A percentile compares a stretch with the other conserved stretches of the same genome.
Conservation (phyloP, 2,113 vertebrate species). For the Pituophis catenifer region DNA sequence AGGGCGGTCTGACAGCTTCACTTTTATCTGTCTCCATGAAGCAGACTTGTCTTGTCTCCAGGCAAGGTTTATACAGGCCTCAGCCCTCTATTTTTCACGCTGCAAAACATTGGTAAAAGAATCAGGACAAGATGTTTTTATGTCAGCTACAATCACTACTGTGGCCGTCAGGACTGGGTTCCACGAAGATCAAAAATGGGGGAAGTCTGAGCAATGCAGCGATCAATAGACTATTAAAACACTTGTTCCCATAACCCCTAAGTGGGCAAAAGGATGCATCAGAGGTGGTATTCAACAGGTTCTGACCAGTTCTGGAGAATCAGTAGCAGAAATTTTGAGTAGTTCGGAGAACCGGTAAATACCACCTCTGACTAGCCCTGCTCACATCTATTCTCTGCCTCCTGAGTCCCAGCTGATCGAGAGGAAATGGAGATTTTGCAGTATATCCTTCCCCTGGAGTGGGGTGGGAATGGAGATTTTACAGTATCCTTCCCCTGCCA, state of each 20-base stretch:
- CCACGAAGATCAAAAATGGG: not conserved
- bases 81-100: not conserved
- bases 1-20: not conserved
- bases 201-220: not conserved
- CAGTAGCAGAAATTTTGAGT: too few species aligned
- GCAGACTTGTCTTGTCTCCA: not conserved
- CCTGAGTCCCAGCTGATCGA: too few species aligned
- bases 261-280: not conserved
- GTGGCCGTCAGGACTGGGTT: not conserved
- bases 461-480: too few species aligned
- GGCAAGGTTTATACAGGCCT: not conserved
- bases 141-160: not conserved
- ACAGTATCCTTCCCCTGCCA: too few species aligned
- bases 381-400: too few species aligned
- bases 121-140: not conserved
- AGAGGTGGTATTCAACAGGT: not conserved
- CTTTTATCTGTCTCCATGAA: not conserved
- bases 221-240: not conserved
- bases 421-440: too few species aligned
- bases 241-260: not conserved
- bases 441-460: too few species aligned
- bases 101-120: not conserved
- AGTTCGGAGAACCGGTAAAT: too few species aligned
- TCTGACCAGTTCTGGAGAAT: too few species aligned
- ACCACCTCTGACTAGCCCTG: too few species aligned